These are phyloP conservation scores for Spinibarbus caldwelli DNA, from an alignment of 2,797 vertebrate genomes.

Conservation along the genomic window DNA sequence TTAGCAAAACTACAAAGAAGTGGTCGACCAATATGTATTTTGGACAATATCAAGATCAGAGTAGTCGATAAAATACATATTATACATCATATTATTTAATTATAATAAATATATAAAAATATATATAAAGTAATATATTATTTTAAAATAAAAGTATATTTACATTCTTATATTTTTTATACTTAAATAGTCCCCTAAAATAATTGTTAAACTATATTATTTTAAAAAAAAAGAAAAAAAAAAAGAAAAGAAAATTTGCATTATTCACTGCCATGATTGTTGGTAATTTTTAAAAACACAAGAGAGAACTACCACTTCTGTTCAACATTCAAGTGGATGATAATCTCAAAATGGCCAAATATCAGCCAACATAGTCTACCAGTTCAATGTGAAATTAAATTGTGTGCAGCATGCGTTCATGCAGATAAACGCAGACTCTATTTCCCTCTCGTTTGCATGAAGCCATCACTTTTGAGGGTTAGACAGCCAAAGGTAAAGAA, in stretches of 20 bases:
- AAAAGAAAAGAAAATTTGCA: neutral
- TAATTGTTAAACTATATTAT: neutral
- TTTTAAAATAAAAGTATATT: too few relatives aligned
- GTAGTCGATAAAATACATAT: neutral
- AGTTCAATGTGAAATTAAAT: neutral
- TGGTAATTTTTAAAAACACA: neutral
- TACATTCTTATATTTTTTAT: too few relatives aligned
- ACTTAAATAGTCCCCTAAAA: too few relatives aligned
- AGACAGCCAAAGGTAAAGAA: neutral
- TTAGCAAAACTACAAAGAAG: neutral
- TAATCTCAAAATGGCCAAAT: neutral
- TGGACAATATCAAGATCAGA: neutral
- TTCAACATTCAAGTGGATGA: neutral
- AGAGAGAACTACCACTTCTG: neutral
- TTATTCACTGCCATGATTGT: neutral
- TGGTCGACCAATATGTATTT: neutral
- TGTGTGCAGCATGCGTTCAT: neutral
- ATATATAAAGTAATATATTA: too few relatives aligned
- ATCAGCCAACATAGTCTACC: neutral
- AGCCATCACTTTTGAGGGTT: slow-evolving; percentile 1
- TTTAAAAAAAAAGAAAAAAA: too few relatives aligned
- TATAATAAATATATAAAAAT: neutral
- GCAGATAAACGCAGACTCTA: neutral
- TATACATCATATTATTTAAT: neutral
- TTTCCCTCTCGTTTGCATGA: slow-evolving; percentile 20